These are phyloP conservation scores for Pavo muticus DNA, from an alignment of 2,113 vertebrate genomes.

Conservation along the genomic window DNA sequence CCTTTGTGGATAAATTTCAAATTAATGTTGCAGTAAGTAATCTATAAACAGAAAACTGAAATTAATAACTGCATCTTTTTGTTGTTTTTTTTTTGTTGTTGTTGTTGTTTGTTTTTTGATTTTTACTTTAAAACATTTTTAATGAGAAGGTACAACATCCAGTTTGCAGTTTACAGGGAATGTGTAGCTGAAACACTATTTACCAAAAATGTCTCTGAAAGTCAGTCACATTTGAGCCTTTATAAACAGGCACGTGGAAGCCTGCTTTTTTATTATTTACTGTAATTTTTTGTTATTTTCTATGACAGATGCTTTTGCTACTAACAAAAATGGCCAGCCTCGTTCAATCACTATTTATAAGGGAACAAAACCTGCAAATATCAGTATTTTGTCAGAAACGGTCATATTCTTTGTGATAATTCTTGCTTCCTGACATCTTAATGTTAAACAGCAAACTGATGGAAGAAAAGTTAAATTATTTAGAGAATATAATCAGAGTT, in stretches of 20 bases:
- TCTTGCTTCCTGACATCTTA: neutral
- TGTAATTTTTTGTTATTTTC: neutral
- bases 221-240: neutral
- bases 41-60: neutral
- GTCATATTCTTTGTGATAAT: neutral
- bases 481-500: neutral
- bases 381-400: neutral
- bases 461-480: slow-evolving; percentile 6
- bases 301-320: neutral
- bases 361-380: neutral
- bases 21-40: neutral
- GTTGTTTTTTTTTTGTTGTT: neutral
- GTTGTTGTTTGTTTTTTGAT: neutral
- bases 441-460: slow-evolving; percentile 10
- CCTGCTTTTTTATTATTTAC: neutral
- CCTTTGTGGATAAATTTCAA: neutral
- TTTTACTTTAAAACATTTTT: neutral
- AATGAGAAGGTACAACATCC: neutral
- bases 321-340: neutral
- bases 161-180: neutral
- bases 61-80: neutral
- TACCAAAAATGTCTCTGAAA: neutral
- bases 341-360: neutral
- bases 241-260: neutral
- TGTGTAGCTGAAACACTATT: neutral